A percentile compares a stretch with the other conserved stretches of the same genome.
phyloP scores from a whole-genome alignment of 2,888 invertebrate species.

The Lasioglossum villosulum region DNA sequence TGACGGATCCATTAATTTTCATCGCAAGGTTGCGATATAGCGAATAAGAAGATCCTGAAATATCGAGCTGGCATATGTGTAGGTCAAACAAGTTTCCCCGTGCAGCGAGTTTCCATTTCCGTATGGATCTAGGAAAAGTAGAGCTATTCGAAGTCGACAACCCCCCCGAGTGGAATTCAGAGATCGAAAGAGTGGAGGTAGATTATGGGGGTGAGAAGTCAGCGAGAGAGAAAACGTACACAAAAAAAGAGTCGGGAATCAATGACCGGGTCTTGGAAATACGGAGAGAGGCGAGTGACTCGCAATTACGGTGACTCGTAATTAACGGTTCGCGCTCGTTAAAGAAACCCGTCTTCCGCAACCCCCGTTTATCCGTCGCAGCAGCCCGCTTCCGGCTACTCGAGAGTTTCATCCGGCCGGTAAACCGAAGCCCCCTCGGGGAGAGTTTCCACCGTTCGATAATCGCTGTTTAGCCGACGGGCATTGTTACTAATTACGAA shows the following conservation, averaged over 20 bases:
- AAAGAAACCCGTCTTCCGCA: conserved; percentile 50
- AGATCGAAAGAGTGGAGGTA: not conserved
- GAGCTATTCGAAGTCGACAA: not conserved
- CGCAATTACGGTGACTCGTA: conserved; percentile 52
- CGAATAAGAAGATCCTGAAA: not conserved
- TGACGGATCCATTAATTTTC: no score
- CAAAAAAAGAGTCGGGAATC: not conserved
- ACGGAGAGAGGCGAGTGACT: conserved; percentile 18
- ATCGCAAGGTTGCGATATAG: no score
- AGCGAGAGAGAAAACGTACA: not conserved
- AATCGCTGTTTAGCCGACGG: conserved; percentile 54
- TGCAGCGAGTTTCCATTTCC: not conserved
- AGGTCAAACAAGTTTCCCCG: not conserved
- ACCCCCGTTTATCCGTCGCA: conserved; percentile 16
- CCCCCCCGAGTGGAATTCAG: not conserved
- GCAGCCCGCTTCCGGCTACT: conserved; percentile 8
- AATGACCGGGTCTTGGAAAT: conserved; percentile 42
- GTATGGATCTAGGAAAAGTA: not conserved
- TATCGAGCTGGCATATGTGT: not conserved
- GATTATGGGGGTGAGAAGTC: conserved; percentile 9
- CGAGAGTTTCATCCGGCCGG: conserved; percentile 31
- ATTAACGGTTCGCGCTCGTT: conserved; percentile 59
- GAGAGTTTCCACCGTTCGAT: conserved; percentile 43
- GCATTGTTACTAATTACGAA: conserved; percentile 60
- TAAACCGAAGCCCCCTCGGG: conserved; percentile 27